phyloP scores from a whole-genome alignment of 2,888 invertebrate genomes.

The Halictus ligatus region DNA sequence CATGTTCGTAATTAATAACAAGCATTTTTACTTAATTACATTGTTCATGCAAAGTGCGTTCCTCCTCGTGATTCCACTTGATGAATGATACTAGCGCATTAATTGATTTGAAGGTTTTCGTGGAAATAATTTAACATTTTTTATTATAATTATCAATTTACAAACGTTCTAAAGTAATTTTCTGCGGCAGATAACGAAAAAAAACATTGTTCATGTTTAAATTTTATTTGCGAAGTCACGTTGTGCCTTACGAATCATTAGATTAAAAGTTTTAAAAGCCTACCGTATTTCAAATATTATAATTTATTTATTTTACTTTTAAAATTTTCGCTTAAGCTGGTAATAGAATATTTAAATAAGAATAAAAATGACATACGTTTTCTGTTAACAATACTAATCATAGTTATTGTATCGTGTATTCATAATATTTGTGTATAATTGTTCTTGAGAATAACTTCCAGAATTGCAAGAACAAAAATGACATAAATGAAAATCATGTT shows the following conservation, averaged over 20 bases:
- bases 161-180: not conserved
- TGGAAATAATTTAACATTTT: not conserved
- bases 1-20: not conserved
- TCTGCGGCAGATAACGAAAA: not conserved
- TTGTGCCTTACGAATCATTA: not conserved
- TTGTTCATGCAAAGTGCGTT: not conserved
- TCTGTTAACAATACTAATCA: not conserved
- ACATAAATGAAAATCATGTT: not conserved
- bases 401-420: not conserved
- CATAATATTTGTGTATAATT: not conserved
- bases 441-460: not conserved
- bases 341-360: not conserved
- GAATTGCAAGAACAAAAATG: not conserved
- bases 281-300: not conserved
- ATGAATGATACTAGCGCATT: not conserved
- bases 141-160: not conserved
- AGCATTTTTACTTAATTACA: not conserved
- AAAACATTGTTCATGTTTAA: not conserved
- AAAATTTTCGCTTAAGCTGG: not conserved
- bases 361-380: not conserved
- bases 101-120: not conserved
- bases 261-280: not conserved
- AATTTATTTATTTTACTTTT: not conserved
- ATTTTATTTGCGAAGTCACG: not conserved
- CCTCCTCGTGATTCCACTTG: not conserved